These are phyloP conservation scores for Hydroisotoma schaefferi DNA, from an alignment of 2,888 invertebrate genomes.

Conservation along the genomic window DNA sequence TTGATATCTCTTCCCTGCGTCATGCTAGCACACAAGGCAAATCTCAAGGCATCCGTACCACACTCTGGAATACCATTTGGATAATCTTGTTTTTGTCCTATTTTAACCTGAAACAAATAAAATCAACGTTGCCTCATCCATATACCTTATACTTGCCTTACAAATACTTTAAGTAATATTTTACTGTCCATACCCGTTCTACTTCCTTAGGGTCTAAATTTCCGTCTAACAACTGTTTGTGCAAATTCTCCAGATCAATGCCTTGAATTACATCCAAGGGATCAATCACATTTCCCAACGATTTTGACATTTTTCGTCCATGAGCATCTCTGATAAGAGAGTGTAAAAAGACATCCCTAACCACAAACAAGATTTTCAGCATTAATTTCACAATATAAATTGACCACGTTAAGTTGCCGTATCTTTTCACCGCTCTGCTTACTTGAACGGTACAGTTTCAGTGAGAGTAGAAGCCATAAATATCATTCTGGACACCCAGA, in stretches of 20 bases:
- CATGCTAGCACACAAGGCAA: conserved; percentile 84
- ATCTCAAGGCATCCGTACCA: conserved; percentile 89
- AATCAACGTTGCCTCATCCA: neutral
- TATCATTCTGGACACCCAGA: conserved; percentile 99
- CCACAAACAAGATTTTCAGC: conserved; percentile 3
- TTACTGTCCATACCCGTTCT: conserved; percentile 56
- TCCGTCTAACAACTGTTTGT: conserved; percentile 68
- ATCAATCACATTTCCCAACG: conserved; percentile 95
- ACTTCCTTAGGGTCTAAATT: conserved; percentile 84
- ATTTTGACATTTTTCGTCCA: conserved; percentile 99
- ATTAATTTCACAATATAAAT: conserved; percentile 4
- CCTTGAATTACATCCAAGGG: conserved; percentile 93
- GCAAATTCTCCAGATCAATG: conserved; percentile 63
- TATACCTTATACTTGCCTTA: neutral
- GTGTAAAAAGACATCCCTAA: conserved; percentile 79
- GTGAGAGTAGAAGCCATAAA: conserved; percentile 90
- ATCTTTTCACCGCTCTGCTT: conserved; percentile 46
- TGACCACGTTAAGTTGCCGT: neutral
- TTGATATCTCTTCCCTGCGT: conserved; percentile 88
- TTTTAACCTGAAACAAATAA: conserved; percentile 57
- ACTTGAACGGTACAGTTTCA: conserved; percentile 85
- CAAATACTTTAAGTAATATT: neutral
- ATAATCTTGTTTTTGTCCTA: conserved; percentile 61
- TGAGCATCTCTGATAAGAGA: conserved; percentile 97
- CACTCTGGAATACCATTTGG: conserved; percentile 95